Conservation (phyloP, 2,113 vertebrate species). For the Trichechus manatus region DNA sequence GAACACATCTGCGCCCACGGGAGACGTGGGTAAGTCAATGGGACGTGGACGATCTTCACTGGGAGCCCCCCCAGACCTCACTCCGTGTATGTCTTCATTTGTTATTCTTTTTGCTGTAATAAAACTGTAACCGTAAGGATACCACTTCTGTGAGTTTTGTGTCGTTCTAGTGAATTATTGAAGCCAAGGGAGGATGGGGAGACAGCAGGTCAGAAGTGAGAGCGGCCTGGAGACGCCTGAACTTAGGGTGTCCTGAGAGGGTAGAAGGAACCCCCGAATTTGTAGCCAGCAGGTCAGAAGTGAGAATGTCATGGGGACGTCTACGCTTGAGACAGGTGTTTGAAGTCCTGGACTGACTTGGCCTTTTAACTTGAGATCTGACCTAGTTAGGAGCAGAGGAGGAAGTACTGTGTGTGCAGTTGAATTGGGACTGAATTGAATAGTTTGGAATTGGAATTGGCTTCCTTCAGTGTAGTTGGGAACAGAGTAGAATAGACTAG, state of each 20-base stretch:
- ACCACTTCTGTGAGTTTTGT: neutral
- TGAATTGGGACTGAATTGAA: neutral
- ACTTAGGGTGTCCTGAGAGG: neutral
- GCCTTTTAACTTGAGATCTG: neutral
- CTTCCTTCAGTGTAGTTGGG: too few relatives aligned
- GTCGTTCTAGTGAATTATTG: neutral
- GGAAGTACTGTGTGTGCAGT: neutral
- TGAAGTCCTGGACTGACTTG: neutral
- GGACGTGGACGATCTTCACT: neutral
- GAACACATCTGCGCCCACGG: neutral
- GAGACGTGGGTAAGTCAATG: too few relatives aligned
- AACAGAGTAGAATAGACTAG: neutral
- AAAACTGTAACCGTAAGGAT: neutral
- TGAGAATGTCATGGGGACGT: neutral
- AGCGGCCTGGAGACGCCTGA: neutral
- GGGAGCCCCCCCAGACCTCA: too few relatives aligned
- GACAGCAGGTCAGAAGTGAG: neutral
- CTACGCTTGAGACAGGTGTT: neutral
- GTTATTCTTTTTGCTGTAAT: neutral
- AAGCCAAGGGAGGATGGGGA: neutral
- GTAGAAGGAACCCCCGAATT: neutral
- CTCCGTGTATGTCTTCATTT: neutral
- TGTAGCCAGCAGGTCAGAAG: neutral
- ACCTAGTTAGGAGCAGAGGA: neutral
- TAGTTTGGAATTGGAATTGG: too few relatives aligned